Conservation (phyloP, 35 echinoderm and acorn worm species). For the Stichopus chloronotus region DNA sequence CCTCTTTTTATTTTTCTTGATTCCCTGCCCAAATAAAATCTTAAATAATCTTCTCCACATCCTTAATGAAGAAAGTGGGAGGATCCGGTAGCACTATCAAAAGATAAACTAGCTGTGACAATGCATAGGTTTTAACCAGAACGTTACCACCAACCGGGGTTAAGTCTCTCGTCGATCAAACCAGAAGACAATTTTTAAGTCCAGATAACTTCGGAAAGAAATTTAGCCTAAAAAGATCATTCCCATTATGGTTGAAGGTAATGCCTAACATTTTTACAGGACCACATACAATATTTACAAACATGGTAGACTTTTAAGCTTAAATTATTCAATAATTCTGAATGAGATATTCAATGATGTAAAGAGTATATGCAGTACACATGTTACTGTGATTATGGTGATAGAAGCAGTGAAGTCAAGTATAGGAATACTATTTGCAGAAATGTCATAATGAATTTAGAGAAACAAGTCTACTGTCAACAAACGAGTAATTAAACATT, state of each 20-base stretch:
- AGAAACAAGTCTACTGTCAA: too few relatives aligned
- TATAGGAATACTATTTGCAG: too few relatives aligned
- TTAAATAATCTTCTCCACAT: slow-evolving; percentile 12
- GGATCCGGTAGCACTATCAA: slow-evolving; percentile 19
- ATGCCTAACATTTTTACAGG: neutral
- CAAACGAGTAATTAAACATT: too few relatives aligned
- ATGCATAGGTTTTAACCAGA: slow-evolving; percentile 21
- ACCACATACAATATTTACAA: neutral
- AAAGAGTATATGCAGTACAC: too few relatives aligned
- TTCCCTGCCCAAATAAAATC: slow-evolving; percentile 6
- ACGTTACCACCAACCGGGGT: neutral
- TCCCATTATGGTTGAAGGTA: slow-evolving; percentile 9
- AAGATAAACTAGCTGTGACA: slow-evolving; percentile 19
- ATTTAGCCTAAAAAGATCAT: slow-evolving; percentile 40
- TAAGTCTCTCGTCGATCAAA: neutral
- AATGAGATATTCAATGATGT: too few relatives aligned
- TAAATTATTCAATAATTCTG: too few relatives aligned
- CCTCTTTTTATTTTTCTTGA: neutral
- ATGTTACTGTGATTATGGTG: too few relatives aligned
- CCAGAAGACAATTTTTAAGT: neutral
- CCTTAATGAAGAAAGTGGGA: neutral
- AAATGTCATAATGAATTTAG: too few relatives aligned
- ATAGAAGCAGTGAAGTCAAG: too few relatives aligned
- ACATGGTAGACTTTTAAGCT: too few relatives aligned
- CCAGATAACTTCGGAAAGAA: slow-evolving; percentile 10